Conservation (phyloP, 2,797 vertebrate genomes). For the Myotis pilosus region DNA sequence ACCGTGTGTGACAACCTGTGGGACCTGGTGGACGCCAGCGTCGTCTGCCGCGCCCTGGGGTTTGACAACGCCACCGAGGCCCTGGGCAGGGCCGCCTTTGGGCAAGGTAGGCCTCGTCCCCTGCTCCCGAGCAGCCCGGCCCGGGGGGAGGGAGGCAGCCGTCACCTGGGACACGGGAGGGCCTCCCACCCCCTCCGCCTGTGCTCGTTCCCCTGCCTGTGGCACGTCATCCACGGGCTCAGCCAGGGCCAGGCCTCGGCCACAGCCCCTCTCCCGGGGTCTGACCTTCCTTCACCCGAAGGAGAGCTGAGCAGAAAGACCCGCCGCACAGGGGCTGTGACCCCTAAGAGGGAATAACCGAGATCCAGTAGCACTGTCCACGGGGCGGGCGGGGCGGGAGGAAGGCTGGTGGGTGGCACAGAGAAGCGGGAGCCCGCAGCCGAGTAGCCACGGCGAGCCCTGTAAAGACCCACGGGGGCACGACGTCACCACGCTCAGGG, state of each 20-base stretch:
- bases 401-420: neutral
- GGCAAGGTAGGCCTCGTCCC: conserved; percentile 51
- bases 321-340: too few relatives aligned
- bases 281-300: neutral
- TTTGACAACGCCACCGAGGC: conserved; percentile 45
- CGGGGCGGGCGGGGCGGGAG: accelerated
- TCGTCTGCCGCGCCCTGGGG: conserved; percentile 71
- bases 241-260: accelerated
- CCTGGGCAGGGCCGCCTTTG: conserved; percentile 49
- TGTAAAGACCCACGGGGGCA: accelerated
- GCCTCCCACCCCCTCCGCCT: neutral
- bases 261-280: neutral
- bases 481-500: neutral
- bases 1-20: conserved; percentile 73
- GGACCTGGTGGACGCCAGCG: conserved; percentile 47
- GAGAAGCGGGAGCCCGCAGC: accelerated
- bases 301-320: neutral
- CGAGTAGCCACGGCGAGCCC: accelerated
- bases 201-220: too few relatives aligned
- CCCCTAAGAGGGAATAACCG: neutral
- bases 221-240: too few relatives aligned
- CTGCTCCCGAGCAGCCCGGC: neutral
- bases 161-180: accelerated
- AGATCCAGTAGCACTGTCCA: too few relatives aligned
- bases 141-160: neutral